Conservation (phyloP, 2,113 vertebrate genomes). For the Elephantulus edwardii region DNA sequence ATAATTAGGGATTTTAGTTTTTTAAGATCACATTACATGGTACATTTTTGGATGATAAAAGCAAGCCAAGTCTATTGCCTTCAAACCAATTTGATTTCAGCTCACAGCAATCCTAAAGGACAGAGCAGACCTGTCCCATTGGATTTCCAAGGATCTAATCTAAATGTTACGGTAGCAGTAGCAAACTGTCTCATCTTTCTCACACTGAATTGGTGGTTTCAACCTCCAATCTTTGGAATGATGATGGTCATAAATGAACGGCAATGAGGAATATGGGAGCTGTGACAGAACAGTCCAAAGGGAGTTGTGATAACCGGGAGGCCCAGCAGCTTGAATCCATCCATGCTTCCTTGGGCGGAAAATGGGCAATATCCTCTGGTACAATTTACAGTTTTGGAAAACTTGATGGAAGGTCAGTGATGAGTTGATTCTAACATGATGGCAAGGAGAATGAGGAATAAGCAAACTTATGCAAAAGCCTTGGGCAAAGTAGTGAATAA, state of each 20-base stretch:
- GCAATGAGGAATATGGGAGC: neutral
- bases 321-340: too few species aligned
- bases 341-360: too few species aligned
- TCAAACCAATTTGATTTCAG: neutral
- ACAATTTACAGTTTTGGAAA: too few species aligned
- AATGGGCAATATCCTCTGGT: too few species aligned
- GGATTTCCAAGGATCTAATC: neutral
- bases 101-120: neutral
- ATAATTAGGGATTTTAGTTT: neutral
- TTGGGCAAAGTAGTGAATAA: neutral
- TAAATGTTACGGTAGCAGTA: too few species aligned
- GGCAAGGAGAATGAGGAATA: too few species aligned
- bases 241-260: neutral
- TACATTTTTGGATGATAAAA: neutral
- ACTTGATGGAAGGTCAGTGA: too few species aligned
- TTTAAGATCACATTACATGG: neutral
- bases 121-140: neutral
- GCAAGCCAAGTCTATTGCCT: neutral
- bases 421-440: too few species aligned
- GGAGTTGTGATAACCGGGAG: too few species aligned
- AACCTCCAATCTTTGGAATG: neutral
- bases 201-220: neutral
- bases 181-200: neutral
- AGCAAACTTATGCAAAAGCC: too few species aligned
- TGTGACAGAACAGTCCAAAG: too few species aligned